phyloP scores from a whole-genome alignment of 1,140 invertebrate genomes.

The Hestina assimilis region DNA sequence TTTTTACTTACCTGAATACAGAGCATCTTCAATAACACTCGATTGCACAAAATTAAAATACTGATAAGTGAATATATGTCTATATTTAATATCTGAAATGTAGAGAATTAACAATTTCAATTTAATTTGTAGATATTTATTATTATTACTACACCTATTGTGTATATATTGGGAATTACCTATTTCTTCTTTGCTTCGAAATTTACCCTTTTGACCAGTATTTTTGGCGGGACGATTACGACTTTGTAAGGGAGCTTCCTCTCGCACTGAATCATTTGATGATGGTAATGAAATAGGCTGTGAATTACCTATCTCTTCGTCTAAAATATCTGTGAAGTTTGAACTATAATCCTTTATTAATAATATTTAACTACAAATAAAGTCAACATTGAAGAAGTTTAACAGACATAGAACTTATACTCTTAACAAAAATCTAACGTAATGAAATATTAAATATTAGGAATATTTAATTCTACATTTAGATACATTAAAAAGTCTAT shows the following conservation, averaged over 20 bases:
- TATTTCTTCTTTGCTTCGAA: constrained; percentile 69
- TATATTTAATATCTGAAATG: constrained; percentile 74
- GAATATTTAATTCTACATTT: too few relatives aligned
- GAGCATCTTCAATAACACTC: constrained; percentile 82
- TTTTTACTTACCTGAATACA: constrained; percentile 80
- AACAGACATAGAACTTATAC: too few relatives aligned
- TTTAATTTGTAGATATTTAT: background rate
- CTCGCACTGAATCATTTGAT: constrained; percentile 23
- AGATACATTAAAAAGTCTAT: too few relatives aligned
- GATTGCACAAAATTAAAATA: constrained; percentile 87
- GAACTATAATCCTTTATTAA: constrained; percentile 33
- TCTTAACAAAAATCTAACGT: too few relatives aligned
- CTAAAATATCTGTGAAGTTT: constrained; percentile 55
- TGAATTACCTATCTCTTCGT: constrained; percentile 50
- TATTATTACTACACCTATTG: background rate
- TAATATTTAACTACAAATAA: too few relatives aligned
- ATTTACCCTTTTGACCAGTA: constrained; percentile 52
- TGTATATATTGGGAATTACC: constrained; percentile 27
- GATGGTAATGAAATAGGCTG: constrained; percentile 61
- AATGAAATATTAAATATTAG: too few relatives aligned
- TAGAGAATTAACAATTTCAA: background rate
- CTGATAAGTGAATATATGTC: constrained; percentile 81
- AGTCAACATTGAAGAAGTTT: too few relatives aligned
- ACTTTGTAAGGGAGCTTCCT: background rate
- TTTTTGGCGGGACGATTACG: constrained; percentile 43